Percentiles rank a stretch among this genome's conserved stretches.
Conservation (phyloP, 2,113 vertebrate genomes). For the Tympanuchus pallidicinctus region DNA sequence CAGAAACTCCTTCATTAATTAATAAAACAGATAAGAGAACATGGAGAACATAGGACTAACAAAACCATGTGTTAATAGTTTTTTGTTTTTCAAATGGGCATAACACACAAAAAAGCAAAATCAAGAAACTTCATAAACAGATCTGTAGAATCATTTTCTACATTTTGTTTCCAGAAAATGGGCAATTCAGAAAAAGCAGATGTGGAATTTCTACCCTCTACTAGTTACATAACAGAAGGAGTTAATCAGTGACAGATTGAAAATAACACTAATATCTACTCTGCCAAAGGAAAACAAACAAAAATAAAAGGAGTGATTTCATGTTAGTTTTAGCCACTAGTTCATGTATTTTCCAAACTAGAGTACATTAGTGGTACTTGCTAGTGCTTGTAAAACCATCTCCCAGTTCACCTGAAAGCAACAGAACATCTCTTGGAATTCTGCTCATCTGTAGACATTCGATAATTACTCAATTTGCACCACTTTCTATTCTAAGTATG, state of each 20-base stretch:
- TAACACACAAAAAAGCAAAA: not conserved
- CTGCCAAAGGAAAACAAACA: not conserved
- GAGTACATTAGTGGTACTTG: not conserved
- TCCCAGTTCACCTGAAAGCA: not conserved
- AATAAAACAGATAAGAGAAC: not conserved
- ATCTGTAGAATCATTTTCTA: not conserved
- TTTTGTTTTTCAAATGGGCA: not conserved
- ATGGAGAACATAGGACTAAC: not conserved
- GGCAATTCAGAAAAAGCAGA: not conserved
- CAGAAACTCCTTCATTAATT: not conserved
- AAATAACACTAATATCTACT: not conserved
- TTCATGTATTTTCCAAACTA: not conserved
- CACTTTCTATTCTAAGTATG: not conserved
- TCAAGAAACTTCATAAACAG: not conserved
- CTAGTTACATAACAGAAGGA: not conserved
- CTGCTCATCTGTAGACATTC: not conserved
- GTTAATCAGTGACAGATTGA: not conserved
- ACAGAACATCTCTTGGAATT: fast-evolving
- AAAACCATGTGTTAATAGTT: not conserved
- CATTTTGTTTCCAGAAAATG: not conserved
- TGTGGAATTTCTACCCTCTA: not conserved
- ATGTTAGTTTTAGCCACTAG: fast-evolving
- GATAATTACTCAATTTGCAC: not conserved
- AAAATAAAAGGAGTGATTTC: not conserved
- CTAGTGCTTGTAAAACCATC: not conserved